Conservation (phyloP, 1,140 invertebrate genomes). For the Drosophila ambigua region DNA sequence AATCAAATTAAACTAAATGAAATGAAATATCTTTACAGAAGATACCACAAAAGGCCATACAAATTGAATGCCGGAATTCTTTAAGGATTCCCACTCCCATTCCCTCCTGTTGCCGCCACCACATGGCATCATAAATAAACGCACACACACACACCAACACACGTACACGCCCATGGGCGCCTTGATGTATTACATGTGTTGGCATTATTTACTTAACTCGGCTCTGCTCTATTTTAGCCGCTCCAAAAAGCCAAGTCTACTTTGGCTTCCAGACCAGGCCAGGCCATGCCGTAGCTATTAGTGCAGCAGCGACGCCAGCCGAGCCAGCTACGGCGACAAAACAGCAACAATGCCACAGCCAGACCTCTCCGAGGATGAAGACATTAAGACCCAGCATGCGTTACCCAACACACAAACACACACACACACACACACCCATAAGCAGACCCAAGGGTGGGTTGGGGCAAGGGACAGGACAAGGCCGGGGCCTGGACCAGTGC, state of each 20-base stretch:
- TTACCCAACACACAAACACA: slow-evolving; percentile 42
- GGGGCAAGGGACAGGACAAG: neutral
- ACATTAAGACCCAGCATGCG: slow-evolving; percentile 79
- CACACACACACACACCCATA: slow-evolving; percentile 25
- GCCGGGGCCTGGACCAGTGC: neutral
- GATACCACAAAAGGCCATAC: slow-evolving; percentile 22
- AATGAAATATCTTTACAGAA: slow-evolving; percentile 58
- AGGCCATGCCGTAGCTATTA: slow-evolving; percentile 64
- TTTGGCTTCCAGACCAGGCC: slow-evolving; percentile 29
- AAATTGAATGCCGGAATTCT: slow-evolving; percentile 53
- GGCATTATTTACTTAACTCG: slow-evolving; percentile 82
- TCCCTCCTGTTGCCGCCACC: slow-evolving; percentile 20
- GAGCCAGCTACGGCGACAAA: slow-evolving; percentile 25
- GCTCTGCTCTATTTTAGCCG: slow-evolving; percentile 76
- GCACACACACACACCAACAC: slow-evolving; percentile 9
- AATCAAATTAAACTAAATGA: slow-evolving; percentile 69
- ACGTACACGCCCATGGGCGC: slow-evolving; percentile 21
- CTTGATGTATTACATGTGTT: slow-evolving; percentile 81
- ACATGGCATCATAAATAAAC: slow-evolving; percentile 61
- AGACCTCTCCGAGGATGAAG: slow-evolving; percentile 62
- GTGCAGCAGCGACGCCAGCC: slow-evolving; percentile 53
- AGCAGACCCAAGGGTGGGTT: slow-evolving; percentile 1
- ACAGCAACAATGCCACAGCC: slow-evolving; percentile 41
- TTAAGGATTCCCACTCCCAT: slow-evolving; percentile 22
- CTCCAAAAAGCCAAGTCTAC: slow-evolving; percentile 77